phyloP scores from a whole-genome alignment of 2,113 vertebrate genomes.

The Campylomormyrus tamandua region DNA sequence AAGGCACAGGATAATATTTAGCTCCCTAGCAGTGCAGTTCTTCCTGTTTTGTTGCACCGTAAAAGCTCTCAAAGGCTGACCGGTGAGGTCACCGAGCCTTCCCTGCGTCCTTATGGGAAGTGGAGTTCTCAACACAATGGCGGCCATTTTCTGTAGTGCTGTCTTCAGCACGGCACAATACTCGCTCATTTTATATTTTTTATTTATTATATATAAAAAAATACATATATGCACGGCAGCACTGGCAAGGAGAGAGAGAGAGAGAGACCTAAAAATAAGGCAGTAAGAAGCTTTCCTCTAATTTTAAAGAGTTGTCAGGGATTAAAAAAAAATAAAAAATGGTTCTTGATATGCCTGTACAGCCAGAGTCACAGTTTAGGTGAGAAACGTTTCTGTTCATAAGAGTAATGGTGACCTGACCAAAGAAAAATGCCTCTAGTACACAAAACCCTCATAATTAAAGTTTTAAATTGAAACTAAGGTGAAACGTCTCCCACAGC shows the following conservation, averaged over 20 bases:
- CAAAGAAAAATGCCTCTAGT: background rate
- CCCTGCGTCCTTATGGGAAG: slow-evolving; percentile 1
- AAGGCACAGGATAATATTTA: background rate
- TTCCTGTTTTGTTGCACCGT: slow-evolving; percentile 4
- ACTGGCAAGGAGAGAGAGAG: background rate
- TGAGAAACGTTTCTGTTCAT: background rate
- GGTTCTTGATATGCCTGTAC: background rate
- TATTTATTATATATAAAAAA: background rate
- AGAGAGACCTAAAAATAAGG: background rate
- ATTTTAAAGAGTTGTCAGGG: background rate
- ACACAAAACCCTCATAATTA: background rate
- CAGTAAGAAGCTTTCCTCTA: background rate
- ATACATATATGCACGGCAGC: background rate
- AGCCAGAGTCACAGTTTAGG: background rate
- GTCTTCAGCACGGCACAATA: background rate
- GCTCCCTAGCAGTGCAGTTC: background rate
- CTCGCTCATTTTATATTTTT: background rate
- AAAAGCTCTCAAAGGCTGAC: background rate
- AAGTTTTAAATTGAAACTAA: background rate
- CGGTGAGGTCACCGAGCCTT: background rate
- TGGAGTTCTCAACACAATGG: background rate
- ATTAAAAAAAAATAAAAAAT: background rate
- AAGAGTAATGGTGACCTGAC: background rate
- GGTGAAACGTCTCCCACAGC: background rate
- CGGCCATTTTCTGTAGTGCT: background rate